Base-by-base conservation (phyloP, 2,113 vertebrate species). In the Indri indri region DNA sequence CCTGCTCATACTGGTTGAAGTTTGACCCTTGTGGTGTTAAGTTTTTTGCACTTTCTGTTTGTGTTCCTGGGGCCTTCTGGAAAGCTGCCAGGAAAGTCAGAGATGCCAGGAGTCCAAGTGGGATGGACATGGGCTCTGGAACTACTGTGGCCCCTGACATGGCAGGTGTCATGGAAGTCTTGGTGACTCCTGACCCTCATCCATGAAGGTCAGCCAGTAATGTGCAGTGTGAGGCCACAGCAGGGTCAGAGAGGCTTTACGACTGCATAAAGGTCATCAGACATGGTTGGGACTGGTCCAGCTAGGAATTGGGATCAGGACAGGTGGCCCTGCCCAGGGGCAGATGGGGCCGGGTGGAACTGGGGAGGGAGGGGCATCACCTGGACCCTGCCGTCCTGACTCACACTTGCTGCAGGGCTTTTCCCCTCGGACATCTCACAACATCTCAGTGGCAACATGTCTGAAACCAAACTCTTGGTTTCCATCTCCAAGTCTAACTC, bases 361-460 rank as follows among this genome's bases (percentile, higher is more conserved):
- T 3, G 32, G 63, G 25, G 13, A 20, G 3, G 34, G 54, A 8
- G 3, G 6, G 1, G 0, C 2, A 4, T 40, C 34, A 30, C 5
- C 0, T 12, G 9, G 9, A 30, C 22, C 40, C 0, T 10, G 30
- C 16, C 9, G 37, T 1, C 27, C 50, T 59, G 70, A 50, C 34
- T n/a, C 13, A 3, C 34, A 5, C 14, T 17, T 47, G 66, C 30
- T 82, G 10, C 32, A 8, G 6, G 8, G 57, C 59, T 54, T 88
- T 16, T 66, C 50, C 8, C 8, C 57, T 47, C n/a, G 45, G 8
- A 22, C 3, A 1, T 34, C 66, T 77, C 20, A 10, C 14, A 20
- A 23, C 77, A 37, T 65, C 65, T 86, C 25, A 22, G 40, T 17
- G 27, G 63, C 10, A 45, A 0, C 47, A 12, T 7, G 14, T 37